Base-by-base conservation (phyloP, 2,113 vertebrate species). In the Charadrius vociferus region DNA sequence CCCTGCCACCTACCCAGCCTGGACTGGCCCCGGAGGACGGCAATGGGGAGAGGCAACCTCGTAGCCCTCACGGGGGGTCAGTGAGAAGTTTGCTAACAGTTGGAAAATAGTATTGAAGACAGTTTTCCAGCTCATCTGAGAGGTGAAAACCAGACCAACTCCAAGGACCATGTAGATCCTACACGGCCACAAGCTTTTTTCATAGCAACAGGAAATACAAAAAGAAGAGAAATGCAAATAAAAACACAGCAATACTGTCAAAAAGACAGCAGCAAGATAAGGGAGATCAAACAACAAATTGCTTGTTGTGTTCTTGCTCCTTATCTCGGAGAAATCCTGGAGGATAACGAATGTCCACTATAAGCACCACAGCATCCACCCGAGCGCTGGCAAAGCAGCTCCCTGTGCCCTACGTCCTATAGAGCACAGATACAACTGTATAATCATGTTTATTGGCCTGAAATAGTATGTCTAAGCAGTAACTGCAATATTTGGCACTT, bases 181-280 rank as follows among this genome's bases (percentile, higher is more conserved):
- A 59, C 81, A 70, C 1, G 26, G 94, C 78, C 90, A 80, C 45
- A 77, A 90, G 63, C 24, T 32, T 50, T 90, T 80, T 78, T 91
- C 96, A 87, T 34, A 84, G 96, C 90, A 89, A 95, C 90, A 94
- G 94, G 95, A 96, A 97, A 95, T 52, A 95, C 50, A 90, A 73
- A 88, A 94, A 92, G 27, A 79, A 55, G 90, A 73, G 81, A 70
- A 94, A 97, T 72, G 85, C 77, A 83, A 97, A 92, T 36, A 84
- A 96, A 81, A 45, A 49, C 94, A 86, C 95, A 97, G 94, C 89
- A 81, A 71, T 37, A 41, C 86, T 80, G 95, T 93, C 82, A 91
- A 30, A 50, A 95, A 92, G 96, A 79, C 90, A 93, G 75, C 82
- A 90, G 67, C 45, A 91, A 18, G 86, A 82, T 18, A 68, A 95